phyloP scores from a whole-genome alignment of 2,797 vertebrate species.

The Morus bassanus region DNA sequence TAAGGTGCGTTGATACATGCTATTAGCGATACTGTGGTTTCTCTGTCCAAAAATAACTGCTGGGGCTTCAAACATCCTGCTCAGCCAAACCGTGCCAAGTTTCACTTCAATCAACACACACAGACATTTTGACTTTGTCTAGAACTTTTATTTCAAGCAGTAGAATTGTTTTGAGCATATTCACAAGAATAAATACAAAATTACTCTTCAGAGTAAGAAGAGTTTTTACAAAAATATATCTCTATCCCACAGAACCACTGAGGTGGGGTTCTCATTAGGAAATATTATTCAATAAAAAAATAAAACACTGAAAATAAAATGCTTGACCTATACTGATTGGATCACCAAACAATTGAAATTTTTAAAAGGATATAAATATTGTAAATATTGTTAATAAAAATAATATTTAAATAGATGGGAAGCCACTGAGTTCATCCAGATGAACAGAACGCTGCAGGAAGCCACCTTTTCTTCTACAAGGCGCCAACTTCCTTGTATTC shows the following conservation, averaged over 20 bases:
- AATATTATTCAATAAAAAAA: conserved; percentile 64
- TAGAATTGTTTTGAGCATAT: conserved; percentile 31
- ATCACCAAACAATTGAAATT: conserved; percentile 52
- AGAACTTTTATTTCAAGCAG: conserved; percentile 49
- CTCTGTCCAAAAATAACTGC: neutral
- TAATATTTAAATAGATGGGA: conserved; percentile 43
- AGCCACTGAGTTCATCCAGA: neutral
- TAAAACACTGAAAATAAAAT: conserved; percentile 71
- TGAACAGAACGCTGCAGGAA: neutral
- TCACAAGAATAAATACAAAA: conserved; percentile 69
- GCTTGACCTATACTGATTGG: conserved; percentile 62
- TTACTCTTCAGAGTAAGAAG: conserved; percentile 49
- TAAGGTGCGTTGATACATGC: neutral
- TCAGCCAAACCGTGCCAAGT: neutral
- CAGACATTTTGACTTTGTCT: neutral
- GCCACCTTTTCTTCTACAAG: neutral
- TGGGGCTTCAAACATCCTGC: neutral
- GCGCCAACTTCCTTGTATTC: conserved; percentile 74
- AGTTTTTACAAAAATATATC: conserved; percentile 73
- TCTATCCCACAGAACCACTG: conserved; percentile 46
- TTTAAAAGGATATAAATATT: conserved; percentile 75
- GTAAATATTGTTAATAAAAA: conserved; percentile 76
- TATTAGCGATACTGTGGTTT: neutral
- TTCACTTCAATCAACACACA: neutral
- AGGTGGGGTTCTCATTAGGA: neutral